Base-by-base conservation (phyloP, 1,140 invertebrate species). In the Aethina tumida region DNA sequence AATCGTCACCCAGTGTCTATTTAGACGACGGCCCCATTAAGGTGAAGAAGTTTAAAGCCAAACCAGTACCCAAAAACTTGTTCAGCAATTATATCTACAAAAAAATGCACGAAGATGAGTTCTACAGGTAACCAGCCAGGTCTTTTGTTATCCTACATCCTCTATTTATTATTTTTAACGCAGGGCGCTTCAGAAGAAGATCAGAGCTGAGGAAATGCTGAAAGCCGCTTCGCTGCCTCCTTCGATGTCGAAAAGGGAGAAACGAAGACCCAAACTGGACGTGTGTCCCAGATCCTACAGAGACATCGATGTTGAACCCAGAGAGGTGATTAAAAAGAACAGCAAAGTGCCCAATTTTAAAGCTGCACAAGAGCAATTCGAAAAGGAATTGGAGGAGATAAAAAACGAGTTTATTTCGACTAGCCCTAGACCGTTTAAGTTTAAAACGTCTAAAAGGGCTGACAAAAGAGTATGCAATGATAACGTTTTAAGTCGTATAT, bases 41-140 rank as follows among this genome's bases (percentile, higher is more conserved):
- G 49, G 60, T 62, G 20, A 69, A 69, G 28, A 65, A 64, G 19
- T 81, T 81, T 45, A 70, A 62, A 51, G 79, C 77, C 0, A 73
- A 73, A 41, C 77, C 78, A 0, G 68, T 81, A 16, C 79, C 79
- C 4, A 78, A 69, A 50, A 73, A 77, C 62, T 53, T 81, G 8
- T 80, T 80, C 49, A 75, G 73, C 15, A 77, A 76, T 45, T 76
- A 77, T 36, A 67, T 79, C 43, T 80, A 80, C 36, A 70, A 77
- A 33, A 77, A 74, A 50, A 77, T 76, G 66, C 65, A 75, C 26
- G 77, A 81, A 53, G 75, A 81, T 45, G 75, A 80, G 44, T 80
- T 74, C 58, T 77, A 75, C 51, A 71, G 76, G 77, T 79, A 35
- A 17, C 9, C 21, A 7, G 5, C 13, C 9, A 3, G 5, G 14